A percentile compares a stretch with the other conserved stretches of the same genome.
These are phyloP conservation scores for Mechanitis messenoides DNA, from an alignment of 2,888 invertebrate species.

Conservation along the genomic window DNA sequence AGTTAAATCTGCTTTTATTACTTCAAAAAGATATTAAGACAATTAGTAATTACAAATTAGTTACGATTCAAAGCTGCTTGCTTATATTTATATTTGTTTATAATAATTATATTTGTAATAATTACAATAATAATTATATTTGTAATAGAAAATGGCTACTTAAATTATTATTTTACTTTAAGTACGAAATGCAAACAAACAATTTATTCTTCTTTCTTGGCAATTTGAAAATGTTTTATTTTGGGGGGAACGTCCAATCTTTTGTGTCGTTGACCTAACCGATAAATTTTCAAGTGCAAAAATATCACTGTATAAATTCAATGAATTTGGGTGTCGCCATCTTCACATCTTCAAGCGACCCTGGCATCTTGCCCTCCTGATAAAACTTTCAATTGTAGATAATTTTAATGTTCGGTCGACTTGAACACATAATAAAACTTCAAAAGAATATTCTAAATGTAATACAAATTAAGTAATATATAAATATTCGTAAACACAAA, in stretches of 20 bases:
- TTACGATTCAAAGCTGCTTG: no score
- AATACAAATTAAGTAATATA: no score
- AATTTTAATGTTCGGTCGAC: conserved; percentile 7
- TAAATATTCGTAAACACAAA: no score
- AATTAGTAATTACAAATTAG: no score
- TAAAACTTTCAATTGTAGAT: conserved; percentile 23
- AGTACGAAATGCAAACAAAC: neutral
- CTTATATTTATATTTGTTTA: no score
- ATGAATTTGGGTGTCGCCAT: conserved; percentile 19
- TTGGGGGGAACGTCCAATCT: neutral
- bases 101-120: no score
- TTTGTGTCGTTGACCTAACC: conserved; percentile 16
- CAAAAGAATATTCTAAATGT: neutral
- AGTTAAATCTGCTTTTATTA: no score
- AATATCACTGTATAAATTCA: conserved; percentile 23
- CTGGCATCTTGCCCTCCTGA: conserved; percentile 29
- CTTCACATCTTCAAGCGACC: conserved; percentile 18
- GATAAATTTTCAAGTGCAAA: conserved; percentile 28
- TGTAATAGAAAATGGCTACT: no score
- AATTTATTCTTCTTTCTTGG: neutral
- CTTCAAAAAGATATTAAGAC: no score
- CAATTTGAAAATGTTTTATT: neutral
- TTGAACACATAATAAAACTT: neutral
- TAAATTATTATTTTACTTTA: no score
- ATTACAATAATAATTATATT: no score